phyloP scores from a whole-genome alignment of 2,888 invertebrate genomes.

The Eupithecia dodoneata region DNA sequence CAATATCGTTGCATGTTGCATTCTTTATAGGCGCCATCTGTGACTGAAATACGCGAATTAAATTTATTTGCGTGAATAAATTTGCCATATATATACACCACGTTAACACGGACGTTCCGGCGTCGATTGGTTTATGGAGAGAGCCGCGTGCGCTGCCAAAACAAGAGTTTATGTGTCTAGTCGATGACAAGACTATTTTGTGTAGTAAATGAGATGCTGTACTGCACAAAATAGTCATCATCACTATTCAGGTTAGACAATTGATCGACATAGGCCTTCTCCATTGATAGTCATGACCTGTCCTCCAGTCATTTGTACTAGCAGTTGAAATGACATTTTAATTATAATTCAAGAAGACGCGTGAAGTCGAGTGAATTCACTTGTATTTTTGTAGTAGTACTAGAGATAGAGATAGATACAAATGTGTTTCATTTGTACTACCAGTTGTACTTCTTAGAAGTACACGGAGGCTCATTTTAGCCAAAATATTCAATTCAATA shows the following conservation, averaged over 20 bases:
- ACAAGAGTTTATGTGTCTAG: conserved; percentile 11
- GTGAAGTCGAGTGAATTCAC: too few species aligned
- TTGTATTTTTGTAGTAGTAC: too few species aligned
- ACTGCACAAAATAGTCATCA: background rate
- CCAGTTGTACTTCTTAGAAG: too few species aligned
- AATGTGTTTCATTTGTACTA: too few species aligned
- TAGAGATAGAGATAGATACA: too few species aligned
- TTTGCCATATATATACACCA: conserved; percentile 4
- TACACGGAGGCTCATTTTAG: too few species aligned
- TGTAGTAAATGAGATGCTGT: background rate
- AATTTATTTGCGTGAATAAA: conserved; percentile 27
- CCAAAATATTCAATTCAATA: too few species aligned
- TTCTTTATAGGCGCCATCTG: conserved; percentile 19
- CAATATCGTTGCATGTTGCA: background rate
- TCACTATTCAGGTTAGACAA: background rate
- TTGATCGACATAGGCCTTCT: background rate
- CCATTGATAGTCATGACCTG: background rate
- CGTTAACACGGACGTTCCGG: conserved; percentile 9
- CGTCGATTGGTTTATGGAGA: conserved; percentile 25
- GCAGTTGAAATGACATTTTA: too few species aligned
- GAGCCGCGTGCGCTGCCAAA: conserved; percentile 19
- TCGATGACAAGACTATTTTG: background rate
- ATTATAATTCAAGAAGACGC: too few species aligned
- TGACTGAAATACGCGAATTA: conserved; percentile 12
- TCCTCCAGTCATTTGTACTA: too few species aligned